phyloP scores from a whole-genome alignment of 2,888 invertebrate species.

The Byasa hedistus region DNA sequence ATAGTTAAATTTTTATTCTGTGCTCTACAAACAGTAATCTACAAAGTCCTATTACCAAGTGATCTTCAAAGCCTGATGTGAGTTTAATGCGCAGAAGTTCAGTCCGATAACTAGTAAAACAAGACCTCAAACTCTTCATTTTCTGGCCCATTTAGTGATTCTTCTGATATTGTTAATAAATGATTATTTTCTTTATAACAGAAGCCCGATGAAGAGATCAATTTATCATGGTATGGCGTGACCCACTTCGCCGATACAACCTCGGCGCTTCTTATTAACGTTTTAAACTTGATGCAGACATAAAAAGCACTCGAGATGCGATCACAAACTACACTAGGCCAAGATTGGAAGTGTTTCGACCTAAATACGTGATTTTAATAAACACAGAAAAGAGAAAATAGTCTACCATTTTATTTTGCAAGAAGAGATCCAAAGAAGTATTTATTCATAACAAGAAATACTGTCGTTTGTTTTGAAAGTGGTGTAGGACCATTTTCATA shows the following conservation, averaged over 20 bases:
- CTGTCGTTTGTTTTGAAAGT: too few species aligned
- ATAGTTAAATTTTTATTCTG: too few species aligned
- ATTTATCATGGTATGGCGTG: constrained; percentile 19
- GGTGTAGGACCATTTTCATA: too few species aligned
- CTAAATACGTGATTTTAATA: constrained; percentile 13
- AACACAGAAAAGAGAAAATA: neutral
- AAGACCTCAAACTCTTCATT: neutral
- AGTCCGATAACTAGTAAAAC: neutral
- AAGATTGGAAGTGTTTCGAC: constrained; percentile 14
- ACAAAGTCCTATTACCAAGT: neutral
- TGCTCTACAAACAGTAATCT: neutral
- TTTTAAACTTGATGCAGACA: constrained; percentile 24
- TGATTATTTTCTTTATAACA: constrained; percentile 1
- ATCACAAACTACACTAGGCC: constrained; percentile 7
- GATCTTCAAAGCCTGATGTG: neutral
- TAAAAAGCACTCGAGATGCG: constrained; percentile 16
- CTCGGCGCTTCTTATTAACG: constrained; percentile 17
- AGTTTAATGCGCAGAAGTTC: neutral
- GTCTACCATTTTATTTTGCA: neutral
- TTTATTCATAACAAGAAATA: too few species aligned
- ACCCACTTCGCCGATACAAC: constrained; percentile 21
- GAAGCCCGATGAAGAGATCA: constrained; percentile 14
- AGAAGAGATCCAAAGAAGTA: too few species aligned
- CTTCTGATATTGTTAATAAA: neutral
- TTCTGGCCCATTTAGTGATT: neutral